phyloP scores from a whole-genome alignment of 2,113 vertebrate species.

The Centropus bengalensis region DNA sequence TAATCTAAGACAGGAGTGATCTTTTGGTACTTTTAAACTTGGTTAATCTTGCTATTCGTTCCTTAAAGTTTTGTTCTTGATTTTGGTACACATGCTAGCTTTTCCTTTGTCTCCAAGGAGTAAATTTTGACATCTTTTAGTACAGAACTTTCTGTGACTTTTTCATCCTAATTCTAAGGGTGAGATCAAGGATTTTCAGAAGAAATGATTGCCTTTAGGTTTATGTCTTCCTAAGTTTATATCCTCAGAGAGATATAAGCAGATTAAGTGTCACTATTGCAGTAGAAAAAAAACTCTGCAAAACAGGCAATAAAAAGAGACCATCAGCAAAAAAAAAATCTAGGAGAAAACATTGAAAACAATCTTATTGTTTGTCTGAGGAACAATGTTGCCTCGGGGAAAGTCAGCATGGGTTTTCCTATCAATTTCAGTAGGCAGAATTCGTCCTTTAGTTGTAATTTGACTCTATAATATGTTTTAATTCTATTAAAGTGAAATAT shows the following conservation, averaged over 20 bases:
- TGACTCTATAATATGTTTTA: neutral
- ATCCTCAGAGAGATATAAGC: neutral
- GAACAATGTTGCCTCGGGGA: neutral
- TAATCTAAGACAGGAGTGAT: neutral
- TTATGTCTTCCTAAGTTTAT: neutral
- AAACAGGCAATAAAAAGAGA: neutral
- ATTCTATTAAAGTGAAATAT: neutral
- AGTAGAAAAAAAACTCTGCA: neutral
- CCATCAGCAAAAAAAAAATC: neutral
- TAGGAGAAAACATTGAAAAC: conserved; percentile 7
- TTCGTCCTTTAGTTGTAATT: neutral
- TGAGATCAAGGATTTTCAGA: neutral
- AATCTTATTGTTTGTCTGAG: neutral
- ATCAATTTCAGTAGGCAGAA: neutral
- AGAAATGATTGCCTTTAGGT: neutral
- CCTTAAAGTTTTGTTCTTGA: neutral
- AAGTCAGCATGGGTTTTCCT: neutral
- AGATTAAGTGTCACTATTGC: neutral
- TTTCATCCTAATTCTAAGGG: neutral
- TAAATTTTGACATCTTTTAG: neutral
- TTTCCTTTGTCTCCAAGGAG: neutral
- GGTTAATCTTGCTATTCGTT: neutral
- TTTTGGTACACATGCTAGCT: neutral
- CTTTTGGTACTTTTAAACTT: neutral
- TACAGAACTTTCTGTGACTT: neutral